phyloP scores from a whole-genome alignment of 2,888 invertebrate species.

The Andrena bucephala region DNA sequence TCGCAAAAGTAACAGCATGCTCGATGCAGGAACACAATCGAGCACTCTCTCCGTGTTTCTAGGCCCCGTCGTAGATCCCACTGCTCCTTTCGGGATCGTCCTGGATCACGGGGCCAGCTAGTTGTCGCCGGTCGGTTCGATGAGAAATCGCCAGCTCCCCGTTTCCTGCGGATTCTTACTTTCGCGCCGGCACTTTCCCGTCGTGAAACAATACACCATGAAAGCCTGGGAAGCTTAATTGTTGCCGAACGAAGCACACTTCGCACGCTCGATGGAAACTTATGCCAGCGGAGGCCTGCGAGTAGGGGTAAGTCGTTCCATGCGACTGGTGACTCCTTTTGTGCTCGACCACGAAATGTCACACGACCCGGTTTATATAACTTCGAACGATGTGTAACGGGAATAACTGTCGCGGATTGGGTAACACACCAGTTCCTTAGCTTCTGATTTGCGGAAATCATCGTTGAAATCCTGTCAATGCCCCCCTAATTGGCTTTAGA shows the following conservation, averaged over 20 bases:
- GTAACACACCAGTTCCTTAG: conserved; percentile 42
- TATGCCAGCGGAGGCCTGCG: conserved; percentile 35
- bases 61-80: conserved; percentile 29
- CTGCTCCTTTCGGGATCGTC: conserved; percentile 50
- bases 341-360: conserved; percentile 54
- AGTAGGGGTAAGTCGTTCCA: conserved; percentile 27
- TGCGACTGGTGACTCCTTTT: conserved; percentile 35
- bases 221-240: conserved; percentile 74
- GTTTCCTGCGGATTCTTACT: conserved; percentile 72
- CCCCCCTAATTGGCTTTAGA: neutral
- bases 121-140: conserved; percentile 36
- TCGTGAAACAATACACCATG: conserved; percentile 67
- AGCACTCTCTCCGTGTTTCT: conserved; percentile 45
- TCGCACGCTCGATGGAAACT: conserved; percentile 71
- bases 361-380: conserved; percentile 74
- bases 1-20: conserved; percentile 5
- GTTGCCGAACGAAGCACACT: conserved; percentile 67
- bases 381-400: conserved; percentile 62
- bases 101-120: conserved; percentile 32
- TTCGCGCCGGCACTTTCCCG: conserved; percentile 76
- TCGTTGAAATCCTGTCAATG: neutral
- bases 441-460: neutral
- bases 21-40: conserved; percentile 27
- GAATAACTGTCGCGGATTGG: conserved; percentile 61
- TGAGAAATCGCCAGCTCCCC: conserved; percentile 47